Evolutionary conservation across 1,140 invertebrate genomes (phyloP), one percentile per base, ranked within the genome.

Genomic region (Episyrphus balteatus): DNA sequence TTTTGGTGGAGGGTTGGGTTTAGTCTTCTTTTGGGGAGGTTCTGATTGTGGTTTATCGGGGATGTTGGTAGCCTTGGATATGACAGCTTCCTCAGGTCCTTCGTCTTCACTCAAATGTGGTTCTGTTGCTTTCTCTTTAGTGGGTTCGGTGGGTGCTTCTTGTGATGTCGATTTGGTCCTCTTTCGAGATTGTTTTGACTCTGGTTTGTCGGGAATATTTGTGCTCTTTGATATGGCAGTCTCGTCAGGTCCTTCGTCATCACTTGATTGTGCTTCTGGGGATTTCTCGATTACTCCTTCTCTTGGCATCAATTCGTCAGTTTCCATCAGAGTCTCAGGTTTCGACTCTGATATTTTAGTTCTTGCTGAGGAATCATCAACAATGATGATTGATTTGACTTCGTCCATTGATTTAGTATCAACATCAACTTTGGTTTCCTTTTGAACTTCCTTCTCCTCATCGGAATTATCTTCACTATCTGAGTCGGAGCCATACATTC

Each of bases 201-300:
- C 15, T 18, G 18, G 34, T 47, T 47, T 2, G 8, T 17, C 9
- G 26, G 26, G 42, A 17, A 36, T 32, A 50, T 46, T 43, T 48
- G n/a, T 36, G 51, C 34, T 31, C 12, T 39, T 48, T 40, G 11
- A 50, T 32, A 7, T 55, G 53, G 59, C 55, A 1, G 33, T 26
- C 48, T 66, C 59, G 9, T 55, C 55, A 8, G 70, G 69, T 33
- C 50, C 54, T 47, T 68, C 69, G 47, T 69, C 58, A 49, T 59
- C 59, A 51, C 48, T 50, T 21, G 48, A 42, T 31, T 50, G 41
- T 36, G 3, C 21, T 26, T 67, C 37, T 21, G 8, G 8, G 19
- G 18, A 38, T n/a, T 37, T 39, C 40, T 19, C 19, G 26, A 13
- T 17, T 36, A 40, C 10, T 36, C 19, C 21, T 26, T 26, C 21